Evolutionary conservation across 2,797 vertebrate species (phyloP), one percentile per base, ranked within the genome.

Genomic region (Rhadinocentrus ornatus): DNA sequence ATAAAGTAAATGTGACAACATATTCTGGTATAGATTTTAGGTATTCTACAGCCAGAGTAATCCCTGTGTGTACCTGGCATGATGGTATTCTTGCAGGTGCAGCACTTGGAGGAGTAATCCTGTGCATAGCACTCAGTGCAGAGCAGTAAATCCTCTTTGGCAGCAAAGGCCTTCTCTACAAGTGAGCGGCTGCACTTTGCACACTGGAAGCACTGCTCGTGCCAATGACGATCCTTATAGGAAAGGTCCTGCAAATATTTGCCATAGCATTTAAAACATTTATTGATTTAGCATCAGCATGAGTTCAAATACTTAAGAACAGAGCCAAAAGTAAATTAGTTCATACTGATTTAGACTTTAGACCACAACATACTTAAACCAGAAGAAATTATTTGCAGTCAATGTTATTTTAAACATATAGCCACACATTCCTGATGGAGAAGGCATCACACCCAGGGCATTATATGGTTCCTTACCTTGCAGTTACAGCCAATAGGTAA

Each of bases 151-250:
- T 99, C 96, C 0, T 99, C 96, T 91, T 98, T 99, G 87, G 95
- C 95, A n/a, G 96, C 95, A 70, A 99, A 99, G 0, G 97, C 95
- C 81, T 99, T 99, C 89, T 99, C 98, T 84, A 95, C 96, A 84
- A 99, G 90, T 0, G 97, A 96, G 50, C 92, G 90, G 66, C 87
- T 89, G 85, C 97, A 99, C 85, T 95, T 97, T 83, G 92, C 94
- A 78, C 97, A 99, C 31, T 92, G 96, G 92, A 99, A 99, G 88
- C 98, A 99, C 3, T 90, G 73, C 71, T 98, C 96, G 0, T 99
- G 98, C 97, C 97, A 99, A 86, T 99, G 97, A 10, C 83, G 93
- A 78, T 96, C 96, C 91, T 99, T 99, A 73, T 99, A 98, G 80
- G 96, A 94, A 69, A 99, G 91, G 85, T 99, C 97, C 98, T 99